Evolutionary conservation across 2,113 vertebrate species (phyloP), one percentile per base, ranked within the genome.

Genomic region (Suricata suricatta): DNA sequence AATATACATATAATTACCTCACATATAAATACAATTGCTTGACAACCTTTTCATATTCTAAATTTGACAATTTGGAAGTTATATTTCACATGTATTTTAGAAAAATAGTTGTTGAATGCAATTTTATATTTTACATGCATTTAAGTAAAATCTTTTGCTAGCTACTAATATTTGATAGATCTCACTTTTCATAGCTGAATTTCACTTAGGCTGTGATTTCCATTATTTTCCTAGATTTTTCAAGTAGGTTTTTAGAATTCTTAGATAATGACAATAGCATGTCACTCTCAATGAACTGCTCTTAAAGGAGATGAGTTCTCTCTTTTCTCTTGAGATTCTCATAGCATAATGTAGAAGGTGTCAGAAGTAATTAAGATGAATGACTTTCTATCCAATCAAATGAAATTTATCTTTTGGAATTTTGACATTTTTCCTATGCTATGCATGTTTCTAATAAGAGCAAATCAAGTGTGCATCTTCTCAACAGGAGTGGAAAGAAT

Each of bases 331-430:
- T 97, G 90, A 88, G 77, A 97, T 96, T 96, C 38, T 95, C 89
- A 96, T 76, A 93, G 38, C 72, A 90, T 93, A 98, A 98, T 81
- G 33, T 68, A 95, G 60, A 93, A 97, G 44, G 76, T 97, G 89
- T 97, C 98, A 98, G 74, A 95, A 94, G 85, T 98, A 98, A 98
- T 98, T 98, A 98, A 98, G 96, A 98, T 97, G 64, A 98, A 98
- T 97, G 80, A 95, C 25, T 97, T 47, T 97, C 82, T 97, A 96
- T 64, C 19, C 63, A 98, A 88, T 90, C 86, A 98, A 98, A 98
- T 97, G 38, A 98, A 98, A 98, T 97, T 97, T 97, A 95, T 89
- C 88, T 95, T 97, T 97, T 92, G 77, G 79, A 98, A 98, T 97
- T 98, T 95, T 98, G 97, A 98, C 92, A 95, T 93, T 98, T 98